These are phyloP conservation scores for Pelobates fuscus DNA, from an alignment of 2,113 vertebrate genomes.

Conservation along the genomic window DNA sequence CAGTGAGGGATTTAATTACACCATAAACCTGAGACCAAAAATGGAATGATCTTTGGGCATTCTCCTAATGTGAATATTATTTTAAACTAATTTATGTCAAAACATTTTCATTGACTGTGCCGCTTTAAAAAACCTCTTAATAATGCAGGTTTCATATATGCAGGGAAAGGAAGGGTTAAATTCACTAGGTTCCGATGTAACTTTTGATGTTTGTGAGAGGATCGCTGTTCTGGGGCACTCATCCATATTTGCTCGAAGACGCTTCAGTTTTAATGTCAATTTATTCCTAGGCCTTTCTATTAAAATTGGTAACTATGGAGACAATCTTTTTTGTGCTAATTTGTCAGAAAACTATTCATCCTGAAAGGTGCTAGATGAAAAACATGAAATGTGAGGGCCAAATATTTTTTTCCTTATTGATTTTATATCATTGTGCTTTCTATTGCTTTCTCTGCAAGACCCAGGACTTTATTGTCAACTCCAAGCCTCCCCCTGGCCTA, in stretches of 20 bases:
- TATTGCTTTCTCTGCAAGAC: background rate
- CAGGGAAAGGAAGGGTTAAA: slow-evolving; percentile 41
- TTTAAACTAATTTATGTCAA: no score
- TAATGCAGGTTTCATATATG: slow-evolving; percentile 30
- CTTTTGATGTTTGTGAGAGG: slow-evolving; percentile 48
- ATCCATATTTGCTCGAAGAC: slow-evolving; percentile 41
- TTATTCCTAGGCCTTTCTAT: slow-evolving; percentile 48
- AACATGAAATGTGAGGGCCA: slow-evolving; percentile 41
- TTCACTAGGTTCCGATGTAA: slow-evolving; percentile 39
- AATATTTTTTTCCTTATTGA: slow-evolving; percentile 40
- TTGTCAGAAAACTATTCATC: slow-evolving; percentile 50
- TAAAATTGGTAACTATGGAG: slow-evolving; percentile 51
- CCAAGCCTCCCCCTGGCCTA: background rate
- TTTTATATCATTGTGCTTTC: slow-evolving; percentile 20
- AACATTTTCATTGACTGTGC: no score
- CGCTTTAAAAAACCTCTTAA: no score
- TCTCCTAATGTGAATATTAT: no score
- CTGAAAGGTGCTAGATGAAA: slow-evolving; percentile 50
- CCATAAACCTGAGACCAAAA: no score
- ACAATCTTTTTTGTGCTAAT: slow-evolving; percentile 53
- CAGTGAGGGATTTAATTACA: no score
- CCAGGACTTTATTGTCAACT: background rate
- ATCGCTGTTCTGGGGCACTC: slow-evolving; percentile 40
- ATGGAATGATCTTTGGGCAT: no score
- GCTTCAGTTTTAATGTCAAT: slow-evolving; percentile 51